These are phyloP conservation scores for Bubalus kerabau DNA, from an alignment of 2,113 vertebrate genomes.

Conservation along the genomic window DNA sequence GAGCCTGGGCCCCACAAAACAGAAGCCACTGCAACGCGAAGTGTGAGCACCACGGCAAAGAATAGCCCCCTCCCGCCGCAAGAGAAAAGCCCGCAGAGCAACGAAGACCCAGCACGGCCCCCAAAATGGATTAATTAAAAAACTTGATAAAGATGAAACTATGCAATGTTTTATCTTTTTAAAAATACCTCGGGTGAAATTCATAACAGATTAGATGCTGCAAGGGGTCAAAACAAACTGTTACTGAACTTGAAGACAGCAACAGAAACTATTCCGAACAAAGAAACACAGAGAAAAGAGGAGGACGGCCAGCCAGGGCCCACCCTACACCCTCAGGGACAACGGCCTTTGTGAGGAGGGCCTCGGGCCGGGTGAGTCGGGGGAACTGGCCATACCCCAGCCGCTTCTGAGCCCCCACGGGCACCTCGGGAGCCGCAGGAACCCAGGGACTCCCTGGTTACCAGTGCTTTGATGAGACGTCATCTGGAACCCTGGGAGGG, in stretches of 20 bases:
- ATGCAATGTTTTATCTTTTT: background rate
- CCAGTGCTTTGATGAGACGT: background rate
- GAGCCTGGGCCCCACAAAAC: background rate
- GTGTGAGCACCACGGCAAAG: background rate
- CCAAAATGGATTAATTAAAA: background rate
- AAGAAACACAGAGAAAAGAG: background rate
- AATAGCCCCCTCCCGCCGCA: accelerated
- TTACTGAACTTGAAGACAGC: background rate
- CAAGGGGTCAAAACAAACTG: no score
- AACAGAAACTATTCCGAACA: background rate
- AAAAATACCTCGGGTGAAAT: background rate
- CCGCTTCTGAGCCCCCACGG: no score
- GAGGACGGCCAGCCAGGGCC: background rate
- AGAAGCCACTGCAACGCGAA: background rate
- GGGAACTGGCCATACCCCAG: background rate
- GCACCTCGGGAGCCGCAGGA: background rate
- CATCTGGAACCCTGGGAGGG: background rate
- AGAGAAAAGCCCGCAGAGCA: background rate
- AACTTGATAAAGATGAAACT: background rate
- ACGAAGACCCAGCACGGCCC: background rate
- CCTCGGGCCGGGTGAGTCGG: accelerated
- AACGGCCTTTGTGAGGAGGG: background rate
- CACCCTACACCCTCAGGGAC: background rate
- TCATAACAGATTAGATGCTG: background rate
- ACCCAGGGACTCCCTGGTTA: background rate